Evolutionary conservation across 2,797 vertebrate species (phyloP).

Genomic region (Peromyscus attwateri): DNA sequence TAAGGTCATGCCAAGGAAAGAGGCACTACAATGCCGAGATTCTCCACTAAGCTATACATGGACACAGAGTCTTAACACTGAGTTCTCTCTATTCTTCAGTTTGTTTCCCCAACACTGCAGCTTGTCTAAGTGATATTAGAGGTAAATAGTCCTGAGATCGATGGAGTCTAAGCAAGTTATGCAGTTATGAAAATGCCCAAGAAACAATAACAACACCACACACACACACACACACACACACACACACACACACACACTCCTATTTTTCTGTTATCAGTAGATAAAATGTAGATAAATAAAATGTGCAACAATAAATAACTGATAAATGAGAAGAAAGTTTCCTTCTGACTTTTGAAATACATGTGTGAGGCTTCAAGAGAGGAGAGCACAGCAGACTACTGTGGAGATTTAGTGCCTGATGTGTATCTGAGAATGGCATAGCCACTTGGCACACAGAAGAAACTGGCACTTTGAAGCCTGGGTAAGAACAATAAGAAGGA

Average conservation of each 20-base stretch:
- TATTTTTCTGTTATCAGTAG: neutral
- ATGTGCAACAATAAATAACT: neutral
- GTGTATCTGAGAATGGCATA: neutral
- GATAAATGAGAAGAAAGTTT: conserved; percentile 8
- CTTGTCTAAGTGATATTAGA: neutral
- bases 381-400: neutral
- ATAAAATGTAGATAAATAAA: neutral
- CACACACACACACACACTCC: conserved; percentile 2
- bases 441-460: neutral
- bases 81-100: conserved; percentile 19
- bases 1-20: conserved; percentile 6
- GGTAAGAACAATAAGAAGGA: neutral
- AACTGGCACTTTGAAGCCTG: neutral
- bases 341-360: neutral
- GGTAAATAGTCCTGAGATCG: neutral
- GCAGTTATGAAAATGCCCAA: neutral
- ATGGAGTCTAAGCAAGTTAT: neutral
- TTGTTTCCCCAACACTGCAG: neutral
- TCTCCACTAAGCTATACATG: neutral
- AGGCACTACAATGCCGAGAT: neutral
- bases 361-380: neutral
- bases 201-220: neutral
- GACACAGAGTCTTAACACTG: neutral
- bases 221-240: neutral
- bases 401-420: neutral